Evolutionary conservation across 2,888 invertebrate genomes (phyloP), one percentile per base, ranked within the genome.

Genomic region (Teleiodes luculella): DNA sequence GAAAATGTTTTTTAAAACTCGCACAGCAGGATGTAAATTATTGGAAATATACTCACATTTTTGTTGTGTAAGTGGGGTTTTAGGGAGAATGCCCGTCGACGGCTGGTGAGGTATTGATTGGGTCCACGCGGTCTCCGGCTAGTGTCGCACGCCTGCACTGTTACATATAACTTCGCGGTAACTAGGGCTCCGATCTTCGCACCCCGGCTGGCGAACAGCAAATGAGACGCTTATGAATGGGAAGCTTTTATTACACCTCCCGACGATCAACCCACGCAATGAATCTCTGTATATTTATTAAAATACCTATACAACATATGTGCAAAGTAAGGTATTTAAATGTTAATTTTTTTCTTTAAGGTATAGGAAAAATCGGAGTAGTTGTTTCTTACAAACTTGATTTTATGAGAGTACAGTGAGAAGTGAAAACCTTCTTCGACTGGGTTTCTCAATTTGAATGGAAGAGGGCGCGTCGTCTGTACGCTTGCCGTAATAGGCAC

Each of bases 141-240:
- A 13, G 10, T 14, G 11, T 16, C 30, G 30, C 10, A 30, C 46
- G 8, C 11, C 10, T 31, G 10, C 46, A 31, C 46, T 45, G 13
- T n/a, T 7, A n/a, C 10, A 10, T 24, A 28, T 13, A 13, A 43
- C 58, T 62, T 52, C 8, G 50, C 18, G 20, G 11, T 10, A 50
- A 37, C 4, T 45, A 59, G 58, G 68, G 66, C 67, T 73, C 72
- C 74, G 78, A 78, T 74, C 75, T 78, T 72, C 66, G 60, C 72
- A 67, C 68, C 76, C 71, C 75, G 79, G 76, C 91, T 88, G 79
- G 60, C 68, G 69, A 66, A 73, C 75, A 75, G 68, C 66, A 81
- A 86, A 78, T 82, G 83, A 84, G 28, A 81, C 78, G 78, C 79
- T 85, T 82, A 86, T 86, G 86, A 87, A 87, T 87, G 87, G 74